Base-by-base conservation (phyloP, 1,140 invertebrate genomes). In the Caerostris extrusa region DNA sequence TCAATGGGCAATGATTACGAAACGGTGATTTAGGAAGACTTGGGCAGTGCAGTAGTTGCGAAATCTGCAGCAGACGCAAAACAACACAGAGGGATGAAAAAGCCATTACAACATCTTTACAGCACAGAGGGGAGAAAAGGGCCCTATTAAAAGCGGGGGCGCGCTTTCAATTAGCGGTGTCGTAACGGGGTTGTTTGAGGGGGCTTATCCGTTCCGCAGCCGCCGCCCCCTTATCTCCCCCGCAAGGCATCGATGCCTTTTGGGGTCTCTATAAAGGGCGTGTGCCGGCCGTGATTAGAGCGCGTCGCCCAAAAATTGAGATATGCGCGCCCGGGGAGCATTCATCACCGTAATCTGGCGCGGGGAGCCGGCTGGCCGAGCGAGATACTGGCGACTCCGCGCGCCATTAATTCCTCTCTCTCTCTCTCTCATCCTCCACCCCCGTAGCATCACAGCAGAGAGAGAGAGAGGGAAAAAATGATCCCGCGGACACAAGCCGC, bases 291-390 rank as follows among this genome's bases (percentile, higher is more conserved):
- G 92, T 93, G 92, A 93, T 93, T 92, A 92, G 57, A 82, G 91
- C 83, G 81, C 81, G 56, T 87, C 92, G 58, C 64, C 90, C 89
- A 91, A 94, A 94, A 94, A 94, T 91, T 94, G 94, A 94, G 89
- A 91, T 90, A 91, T 94, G 89, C 89, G 89, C 85, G 89, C 61
- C 89, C 90, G n/a, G 94, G 83, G 94, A 90, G 94, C 90, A 94
- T 94, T 94, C 94, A 94, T 94, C 94, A 94, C 86, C n/a, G 94
- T 94, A 94, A 94, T 94, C 94, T 91, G 94, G 91, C 94, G 60
- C 53, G 19, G 69, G 81, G 81, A 53, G 69, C 86, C 83, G 55
- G 81, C 94, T 94, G 94, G 88, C 92, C 92, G 8, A 85, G 92
- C 61, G 92, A 85, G 92, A 93, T 93, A 93, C 92, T 88, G 92